phyloP scores from a whole-genome alignment of 2,888 invertebrate genomes.

The Caradrina kadenii region DNA sequence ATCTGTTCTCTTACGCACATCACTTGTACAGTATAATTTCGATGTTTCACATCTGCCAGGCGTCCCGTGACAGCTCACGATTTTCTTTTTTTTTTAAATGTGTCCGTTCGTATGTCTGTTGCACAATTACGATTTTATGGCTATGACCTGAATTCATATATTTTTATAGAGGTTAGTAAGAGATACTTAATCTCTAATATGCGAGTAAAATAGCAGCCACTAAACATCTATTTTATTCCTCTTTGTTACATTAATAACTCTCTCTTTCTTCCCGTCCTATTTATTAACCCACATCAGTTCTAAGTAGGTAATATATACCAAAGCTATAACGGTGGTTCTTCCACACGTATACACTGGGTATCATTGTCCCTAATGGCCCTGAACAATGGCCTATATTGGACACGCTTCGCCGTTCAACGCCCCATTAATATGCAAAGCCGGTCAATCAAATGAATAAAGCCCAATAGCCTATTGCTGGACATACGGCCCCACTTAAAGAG shows the following conservation, averaged over 20 bases:
- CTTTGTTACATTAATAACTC: not conserved
- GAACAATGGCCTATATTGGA: slow-evolving; percentile 51
- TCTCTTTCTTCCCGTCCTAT: not conserved
- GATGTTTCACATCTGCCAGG: too few relatives aligned
- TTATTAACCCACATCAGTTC: not conserved
- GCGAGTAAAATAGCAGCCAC: too few relatives aligned
- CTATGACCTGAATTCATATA: too few relatives aligned
- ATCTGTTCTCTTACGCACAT: too few relatives aligned
- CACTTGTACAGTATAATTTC: too few relatives aligned
- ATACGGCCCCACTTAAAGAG: slow-evolving; percentile 9
- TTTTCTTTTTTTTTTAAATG: too few relatives aligned
- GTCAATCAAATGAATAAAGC: slow-evolving; percentile 51
- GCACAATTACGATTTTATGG: too few relatives aligned
- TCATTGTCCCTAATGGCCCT: slow-evolving; percentile 48
- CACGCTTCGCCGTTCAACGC: slow-evolving; percentile 35
- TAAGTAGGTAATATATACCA: slow-evolving; percentile 10
- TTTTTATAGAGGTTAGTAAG: too few relatives aligned
- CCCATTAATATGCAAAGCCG: slow-evolving; percentile 54
- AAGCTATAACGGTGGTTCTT: slow-evolving; percentile 1
- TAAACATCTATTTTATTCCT: too few relatives aligned
- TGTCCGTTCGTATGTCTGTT: too few relatives aligned
- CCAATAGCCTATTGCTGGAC: slow-evolving; percentile 7
- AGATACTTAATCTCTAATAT: too few relatives aligned
- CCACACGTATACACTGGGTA: slow-evolving; percentile 36
- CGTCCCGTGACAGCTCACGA: too few relatives aligned